These are phyloP conservation scores for Paramuricea clavata DNA, from an alignment of 92 coral and sea anemone species.

Conservation along the genomic window DNA sequence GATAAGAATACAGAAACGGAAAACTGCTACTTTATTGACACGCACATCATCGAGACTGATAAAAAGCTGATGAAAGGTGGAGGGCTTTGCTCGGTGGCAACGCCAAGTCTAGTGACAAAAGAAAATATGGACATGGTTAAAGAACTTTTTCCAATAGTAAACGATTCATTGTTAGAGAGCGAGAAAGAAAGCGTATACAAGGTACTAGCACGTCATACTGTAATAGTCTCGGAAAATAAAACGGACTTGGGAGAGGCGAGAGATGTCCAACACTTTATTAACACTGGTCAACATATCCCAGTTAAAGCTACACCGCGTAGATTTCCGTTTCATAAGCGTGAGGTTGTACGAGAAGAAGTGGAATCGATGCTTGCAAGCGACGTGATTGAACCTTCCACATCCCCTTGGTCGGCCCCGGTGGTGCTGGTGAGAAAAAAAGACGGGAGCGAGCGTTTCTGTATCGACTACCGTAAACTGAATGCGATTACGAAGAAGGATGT, in stretches of 20 bases:
- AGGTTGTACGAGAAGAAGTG: slow-evolving; percentile 52
- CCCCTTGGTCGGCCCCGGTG: slow-evolving; percentile 68
- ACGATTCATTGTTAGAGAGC: slow-evolving; percentile 12
- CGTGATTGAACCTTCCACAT: slow-evolving; percentile 58
- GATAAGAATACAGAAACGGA: slow-evolving; percentile 19
- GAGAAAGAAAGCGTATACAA: slow-evolving; percentile 23
- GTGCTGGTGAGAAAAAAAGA: slow-evolving; percentile 51
- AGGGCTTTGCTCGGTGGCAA: too few species aligned
- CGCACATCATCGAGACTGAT: slow-evolving; percentile 7
- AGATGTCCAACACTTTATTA: slow-evolving; percentile 39
- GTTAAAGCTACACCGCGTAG: slow-evolving; percentile 48
- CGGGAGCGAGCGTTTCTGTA: slow-evolving; percentile 40
- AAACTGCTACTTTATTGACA: slow-evolving; percentile 24
- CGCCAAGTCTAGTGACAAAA: not conserved
- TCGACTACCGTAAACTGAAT: slow-evolving; percentile 52
- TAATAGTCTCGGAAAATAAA: slow-evolving; percentile 36
- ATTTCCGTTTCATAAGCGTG: slow-evolving; percentile 55
- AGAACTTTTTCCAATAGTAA: slow-evolving; percentile 55
- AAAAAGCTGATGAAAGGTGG: slow-evolving; percentile 6
- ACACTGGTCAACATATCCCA: slow-evolving; percentile 50
- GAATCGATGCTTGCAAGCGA: slow-evolving; percentile 50
- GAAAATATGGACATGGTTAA: too few species aligned
- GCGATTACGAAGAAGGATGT: slow-evolving; percentile 44
- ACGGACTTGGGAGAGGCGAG: slow-evolving; percentile 48
- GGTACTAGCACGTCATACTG: slow-evolving; percentile 17